phyloP scores from a whole-genome alignment of 1,140 invertebrate species.

The Oppia nitens region DNA sequence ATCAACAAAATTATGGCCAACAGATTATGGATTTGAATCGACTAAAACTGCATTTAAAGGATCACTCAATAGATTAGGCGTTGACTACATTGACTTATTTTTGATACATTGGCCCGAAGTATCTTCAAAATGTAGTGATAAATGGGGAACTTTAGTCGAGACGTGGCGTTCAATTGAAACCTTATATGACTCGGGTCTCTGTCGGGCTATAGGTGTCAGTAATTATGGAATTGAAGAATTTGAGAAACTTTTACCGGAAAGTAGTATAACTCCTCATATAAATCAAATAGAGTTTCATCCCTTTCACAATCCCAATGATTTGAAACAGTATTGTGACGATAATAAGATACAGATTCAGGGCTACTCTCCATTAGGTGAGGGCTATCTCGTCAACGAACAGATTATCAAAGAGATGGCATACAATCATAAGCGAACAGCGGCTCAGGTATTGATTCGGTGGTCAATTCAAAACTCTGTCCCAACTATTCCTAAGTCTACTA shows the following conservation, averaged over 20 bases:
- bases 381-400: constrained; percentile 34
- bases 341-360: constrained; percentile 28
- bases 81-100: constrained; percentile 29
- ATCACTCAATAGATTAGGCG: constrained; percentile 26
- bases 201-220: constrained; percentile 28
- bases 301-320: constrained; percentile 27
- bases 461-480: constrained; percentile 35
- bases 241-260: constrained; percentile 25
- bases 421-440: constrained; percentile 46
- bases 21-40: constrained; percentile 26
- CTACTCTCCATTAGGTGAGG: constrained; percentile 32
- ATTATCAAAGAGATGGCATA: constrained; percentile 43
- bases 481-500: constrained; percentile 31
- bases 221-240: constrained; percentile 30
- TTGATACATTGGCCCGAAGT: constrained; percentile 30
- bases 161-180: constrained; percentile 29
- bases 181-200: constrained; percentile 26
- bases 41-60: constrained; percentile 24
- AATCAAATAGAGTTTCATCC: constrained; percentile 35
- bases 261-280: constrained; percentile 27
- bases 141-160: constrained; percentile 24
- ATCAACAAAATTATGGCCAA: constrained; percentile 29
- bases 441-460: constrained; percentile 37
- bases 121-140: constrained; percentile 22
- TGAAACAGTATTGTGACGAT: constrained; percentile 28